Conservation (phyloP, 2,797 vertebrate species). For the Gambelia wislizenii region DNA sequence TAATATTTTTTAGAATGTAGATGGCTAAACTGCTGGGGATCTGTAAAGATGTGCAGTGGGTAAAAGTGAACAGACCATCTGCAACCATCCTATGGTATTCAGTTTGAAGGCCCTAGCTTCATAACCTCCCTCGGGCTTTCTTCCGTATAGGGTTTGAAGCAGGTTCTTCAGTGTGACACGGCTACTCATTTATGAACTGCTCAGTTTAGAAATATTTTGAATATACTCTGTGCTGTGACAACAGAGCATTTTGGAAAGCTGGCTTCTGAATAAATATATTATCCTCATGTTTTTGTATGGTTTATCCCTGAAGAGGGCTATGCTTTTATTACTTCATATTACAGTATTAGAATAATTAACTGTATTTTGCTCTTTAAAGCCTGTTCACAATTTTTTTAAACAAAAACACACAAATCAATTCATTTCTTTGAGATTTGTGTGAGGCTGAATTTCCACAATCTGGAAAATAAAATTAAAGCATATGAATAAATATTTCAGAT, state of each 20-base stretch:
- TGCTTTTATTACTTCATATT: background rate
- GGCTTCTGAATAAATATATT: background rate
- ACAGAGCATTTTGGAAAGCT: background rate
- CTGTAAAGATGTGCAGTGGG: background rate
- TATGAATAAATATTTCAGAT: background rate
- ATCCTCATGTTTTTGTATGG: background rate
- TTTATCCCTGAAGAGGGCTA: background rate
- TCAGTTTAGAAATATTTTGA: background rate
- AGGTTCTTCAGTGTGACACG: background rate
- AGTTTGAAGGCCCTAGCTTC: background rate
- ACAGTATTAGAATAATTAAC: background rate
- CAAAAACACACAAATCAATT: background rate
- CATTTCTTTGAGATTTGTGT: background rate
- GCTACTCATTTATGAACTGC: background rate
- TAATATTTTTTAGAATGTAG: background rate
- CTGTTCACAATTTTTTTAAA: no score
- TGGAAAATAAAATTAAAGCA: background rate
- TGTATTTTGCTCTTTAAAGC: constrained; percentile 5
- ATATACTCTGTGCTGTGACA: background rate
- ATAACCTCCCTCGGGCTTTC: background rate
- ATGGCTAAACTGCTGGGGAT: background rate
- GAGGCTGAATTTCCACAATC: background rate
- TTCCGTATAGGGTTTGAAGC: background rate
- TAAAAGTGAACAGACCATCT: background rate
- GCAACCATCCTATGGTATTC: background rate